Percentiles rank a stretch among this genome's conserved stretches.
Evolutionary conservation across 1,140 invertebrate species (phyloP).

Genomic region (Tetramorium parvispinum): DNA sequence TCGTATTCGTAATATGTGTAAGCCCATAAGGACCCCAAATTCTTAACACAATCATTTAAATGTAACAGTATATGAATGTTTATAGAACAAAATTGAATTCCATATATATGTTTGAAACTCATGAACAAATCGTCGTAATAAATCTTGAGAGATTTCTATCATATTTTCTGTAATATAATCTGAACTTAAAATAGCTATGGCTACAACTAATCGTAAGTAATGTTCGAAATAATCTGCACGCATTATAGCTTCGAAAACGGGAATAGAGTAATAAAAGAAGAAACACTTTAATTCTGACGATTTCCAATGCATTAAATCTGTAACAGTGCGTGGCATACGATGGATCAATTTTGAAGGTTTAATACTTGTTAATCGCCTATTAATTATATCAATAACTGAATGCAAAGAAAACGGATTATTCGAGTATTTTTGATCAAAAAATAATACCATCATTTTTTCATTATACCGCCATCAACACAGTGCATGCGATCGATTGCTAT

Average conservation of each 20-base stretch:
- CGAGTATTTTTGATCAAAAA: not conserved
- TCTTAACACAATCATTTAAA: not conserved
- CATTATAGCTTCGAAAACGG: not conserved
- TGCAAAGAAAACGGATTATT: not conserved
- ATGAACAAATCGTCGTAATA: not conserved
- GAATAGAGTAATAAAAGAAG: not conserved
- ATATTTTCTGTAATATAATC: not conserved
- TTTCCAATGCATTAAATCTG: not conserved
- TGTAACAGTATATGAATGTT: not conserved
- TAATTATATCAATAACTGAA: not conserved
- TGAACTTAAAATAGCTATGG: slow-evolving; percentile 9
- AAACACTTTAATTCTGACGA: slow-evolving; percentile 1
- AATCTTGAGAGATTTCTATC: not conserved
- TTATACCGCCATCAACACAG: not conserved
- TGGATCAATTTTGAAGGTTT: not conserved
- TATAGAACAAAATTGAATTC: slow-evolving; percentile 17
- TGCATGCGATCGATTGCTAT: slow-evolving; percentile 2
- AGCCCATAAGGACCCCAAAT: not conserved
- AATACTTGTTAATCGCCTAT: not conserved
- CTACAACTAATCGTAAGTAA: not conserved
- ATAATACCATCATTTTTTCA: not conserved
- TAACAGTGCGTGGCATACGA: slow-evolving; percentile 2
- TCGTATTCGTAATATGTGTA: not conserved
- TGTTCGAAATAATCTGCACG: not conserved
- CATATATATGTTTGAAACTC: not conserved